Evolutionary conservation across 1,140 invertebrate species (phyloP).

Genomic region (Tetramorium parvispinum): DNA sequence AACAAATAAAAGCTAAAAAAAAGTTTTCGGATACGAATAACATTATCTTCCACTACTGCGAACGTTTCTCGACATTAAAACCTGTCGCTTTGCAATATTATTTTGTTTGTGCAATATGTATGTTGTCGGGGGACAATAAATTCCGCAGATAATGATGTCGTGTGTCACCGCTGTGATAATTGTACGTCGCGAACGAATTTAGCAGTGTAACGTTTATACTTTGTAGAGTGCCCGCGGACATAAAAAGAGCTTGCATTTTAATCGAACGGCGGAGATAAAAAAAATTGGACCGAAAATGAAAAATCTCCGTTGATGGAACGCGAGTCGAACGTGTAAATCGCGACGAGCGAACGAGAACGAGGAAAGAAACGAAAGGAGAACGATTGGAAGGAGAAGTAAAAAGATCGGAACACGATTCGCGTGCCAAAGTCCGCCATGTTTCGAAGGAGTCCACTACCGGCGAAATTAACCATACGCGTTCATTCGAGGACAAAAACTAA

Average conservation of each 20-base stretch:
- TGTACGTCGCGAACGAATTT: constrained; percentile 29
- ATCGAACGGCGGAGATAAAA: constrained; percentile 27
- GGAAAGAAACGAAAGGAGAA: constrained; percentile 38
- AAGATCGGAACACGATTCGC: constrained; percentile 72
- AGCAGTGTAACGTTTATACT: constrained; percentile 33
- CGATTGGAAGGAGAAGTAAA: constrained; percentile 33
- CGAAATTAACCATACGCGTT: constrained; percentile 76
- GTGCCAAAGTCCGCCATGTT: constrained; percentile 72
- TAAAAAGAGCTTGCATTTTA: constrained; percentile 57
- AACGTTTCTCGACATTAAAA: constrained; percentile 14
- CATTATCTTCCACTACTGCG: neutral
- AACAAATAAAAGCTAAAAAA: neutral
- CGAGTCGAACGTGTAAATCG: neutral
- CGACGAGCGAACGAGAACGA: neutral
- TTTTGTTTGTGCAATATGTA: neutral
- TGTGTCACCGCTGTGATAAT: constrained; percentile 35
- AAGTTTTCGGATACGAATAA: neutral
- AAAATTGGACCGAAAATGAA: constrained; percentile 2
- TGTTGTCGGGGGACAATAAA: constrained; percentile 38
- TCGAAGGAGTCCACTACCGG: constrained; percentile 61
- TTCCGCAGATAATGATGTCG: constrained; percentile 44
- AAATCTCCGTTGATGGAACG: neutral
- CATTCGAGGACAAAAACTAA: constrained; percentile 77
- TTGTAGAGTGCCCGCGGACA: constrained; percentile 12
- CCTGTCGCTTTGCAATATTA: constrained; percentile 11